Conservation (phyloP, 2,888 invertebrate species). For the Bibio marci region DNA sequence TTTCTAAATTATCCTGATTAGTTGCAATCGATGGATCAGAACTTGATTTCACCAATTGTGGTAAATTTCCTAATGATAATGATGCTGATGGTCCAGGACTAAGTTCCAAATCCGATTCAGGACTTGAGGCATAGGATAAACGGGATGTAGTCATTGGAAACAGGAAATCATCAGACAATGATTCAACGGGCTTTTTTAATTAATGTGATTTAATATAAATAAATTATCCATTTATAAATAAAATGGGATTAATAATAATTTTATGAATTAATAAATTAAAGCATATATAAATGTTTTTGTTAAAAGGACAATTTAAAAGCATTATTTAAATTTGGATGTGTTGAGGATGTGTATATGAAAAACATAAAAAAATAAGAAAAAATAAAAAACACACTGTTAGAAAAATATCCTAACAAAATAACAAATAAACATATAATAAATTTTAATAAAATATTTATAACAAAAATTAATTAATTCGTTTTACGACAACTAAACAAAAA, state of each 20-base stretch:
- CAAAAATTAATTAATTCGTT: no score
- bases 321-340: neutral
- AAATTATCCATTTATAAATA: no score
- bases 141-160: slow-evolving; percentile 95
- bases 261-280: no score
- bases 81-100: slow-evolving; percentile 51
- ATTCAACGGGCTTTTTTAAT: slow-evolving; percentile 68
- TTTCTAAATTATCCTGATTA: slow-evolving; percentile 69
- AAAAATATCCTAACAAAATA: no score
- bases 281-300: no score
- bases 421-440: no score
- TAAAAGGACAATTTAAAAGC: neutral
- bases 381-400: slow-evolving; percentile 3
- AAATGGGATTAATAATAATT: no score
- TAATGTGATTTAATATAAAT: slow-evolving; percentile 3
- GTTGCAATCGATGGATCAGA: slow-evolving; percentile 91
- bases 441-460: no score
- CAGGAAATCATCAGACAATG: slow-evolving; percentile 94
- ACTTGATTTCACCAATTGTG: slow-evolving; percentile 60
- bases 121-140: slow-evolving; percentile 88
- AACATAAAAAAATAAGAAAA: slow-evolving; percentile 12
- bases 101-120: slow-evolving; percentile 87
- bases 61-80: slow-evolving; percentile 36
- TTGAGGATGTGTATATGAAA: neutral
- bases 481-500: no score